Conservation (phyloP, 2,113 vertebrate genomes). For the Semnornis frantzii region DNA sequence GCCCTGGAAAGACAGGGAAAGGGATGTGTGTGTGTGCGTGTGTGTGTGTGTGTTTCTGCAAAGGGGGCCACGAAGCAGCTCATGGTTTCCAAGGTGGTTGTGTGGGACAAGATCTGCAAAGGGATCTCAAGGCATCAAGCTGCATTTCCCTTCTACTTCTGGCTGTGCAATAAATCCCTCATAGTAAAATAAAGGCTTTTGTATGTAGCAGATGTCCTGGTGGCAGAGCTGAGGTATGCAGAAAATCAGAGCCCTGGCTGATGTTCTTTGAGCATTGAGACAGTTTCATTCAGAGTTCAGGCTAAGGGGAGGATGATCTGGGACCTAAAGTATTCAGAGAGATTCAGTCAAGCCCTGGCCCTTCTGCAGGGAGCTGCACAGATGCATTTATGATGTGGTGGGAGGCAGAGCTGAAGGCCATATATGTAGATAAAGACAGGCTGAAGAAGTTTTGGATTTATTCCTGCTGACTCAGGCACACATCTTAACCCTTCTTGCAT, state of each 20-base stretch:
- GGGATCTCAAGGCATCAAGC: neutral
- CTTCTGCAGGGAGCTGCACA: neutral
- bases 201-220: neutral
- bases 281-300: neutral
- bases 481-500: neutral
- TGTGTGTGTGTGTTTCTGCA: neutral
- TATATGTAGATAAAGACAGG: constrained; percentile 58
- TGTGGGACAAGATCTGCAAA: neutral
- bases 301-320: constrained; percentile 25
- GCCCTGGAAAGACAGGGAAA: neutral
- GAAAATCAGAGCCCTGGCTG: neutral
- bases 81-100: neutral
- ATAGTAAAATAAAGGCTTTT: constrained; percentile 19
- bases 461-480: constrained; percentile 29
- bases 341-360: constrained; percentile 23
- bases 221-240: neutral
- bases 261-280: neutral
- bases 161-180: neutral
- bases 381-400: neutral
- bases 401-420: constrained; percentile 53
- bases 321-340: constrained; percentile 31
- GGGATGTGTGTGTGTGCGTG: neutral
- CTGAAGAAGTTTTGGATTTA: constrained; percentile 49
- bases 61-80: neutral
- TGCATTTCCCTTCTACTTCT: neutral